phyloP scores from a whole-genome alignment of 2,797 vertebrate genomes.

The Micrastur ruficollis region DNA sequence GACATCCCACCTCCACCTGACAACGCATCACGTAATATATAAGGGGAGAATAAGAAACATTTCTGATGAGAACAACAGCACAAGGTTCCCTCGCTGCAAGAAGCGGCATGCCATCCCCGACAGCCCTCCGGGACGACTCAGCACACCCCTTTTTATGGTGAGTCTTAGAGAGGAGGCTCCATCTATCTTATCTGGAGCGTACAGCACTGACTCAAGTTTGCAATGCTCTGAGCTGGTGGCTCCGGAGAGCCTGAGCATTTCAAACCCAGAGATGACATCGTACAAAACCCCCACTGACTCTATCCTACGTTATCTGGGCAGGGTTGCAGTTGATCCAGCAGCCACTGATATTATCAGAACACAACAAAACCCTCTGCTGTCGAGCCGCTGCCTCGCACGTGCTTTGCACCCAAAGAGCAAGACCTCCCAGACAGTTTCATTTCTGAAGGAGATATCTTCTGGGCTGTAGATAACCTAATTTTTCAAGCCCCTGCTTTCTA shows the following conservation, averaged over 20 bases:
- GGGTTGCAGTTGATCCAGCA: neutral
- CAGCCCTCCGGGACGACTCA: neutral
- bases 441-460: neutral
- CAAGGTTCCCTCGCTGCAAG: neutral
- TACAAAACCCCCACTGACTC: neutral
- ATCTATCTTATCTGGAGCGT: neutral
- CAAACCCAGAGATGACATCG: neutral
- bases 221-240: neutral
- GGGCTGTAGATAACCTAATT: neutral
- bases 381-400: rapidly evolving
- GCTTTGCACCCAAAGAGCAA: neutral
- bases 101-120: rapidly evolving
- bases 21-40: rapidly evolving
- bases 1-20: neutral
- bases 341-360: neutral
- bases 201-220: neutral
- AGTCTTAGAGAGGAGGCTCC: neutral
- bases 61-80: neutral
- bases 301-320: neutral
- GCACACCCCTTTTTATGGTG: neutral
- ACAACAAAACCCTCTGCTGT: neutral
- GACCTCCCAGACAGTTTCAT: neutral
- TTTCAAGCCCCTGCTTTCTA: neutral
- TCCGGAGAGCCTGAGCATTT: neutral
- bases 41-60: neutral